Percentiles rank a stretch among this genome's conserved stretches.
phyloP scores from a whole-genome alignment of 2,797 vertebrate species.

The Garrulus glandarius region DNA sequence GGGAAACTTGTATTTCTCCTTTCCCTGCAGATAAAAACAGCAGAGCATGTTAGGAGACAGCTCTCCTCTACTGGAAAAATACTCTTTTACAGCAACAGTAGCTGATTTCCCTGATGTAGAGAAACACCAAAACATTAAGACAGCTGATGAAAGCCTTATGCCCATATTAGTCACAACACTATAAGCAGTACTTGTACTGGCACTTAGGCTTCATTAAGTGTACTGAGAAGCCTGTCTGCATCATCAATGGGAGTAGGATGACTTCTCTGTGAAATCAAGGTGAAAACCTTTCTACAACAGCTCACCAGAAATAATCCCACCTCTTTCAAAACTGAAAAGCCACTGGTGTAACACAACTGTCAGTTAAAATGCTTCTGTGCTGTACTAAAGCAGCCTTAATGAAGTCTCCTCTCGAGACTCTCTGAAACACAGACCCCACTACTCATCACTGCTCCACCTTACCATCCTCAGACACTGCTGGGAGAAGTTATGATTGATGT shows the following conservation, averaged over 20 bases:
- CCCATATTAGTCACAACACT: neutral
- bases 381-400: neutral
- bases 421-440: neutral
- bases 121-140: neutral
- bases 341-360: neutral
- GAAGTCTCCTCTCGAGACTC: neutral
- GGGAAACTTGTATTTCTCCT: constrained; percentile 92
- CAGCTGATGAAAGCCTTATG: neutral
- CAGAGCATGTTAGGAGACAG: neutral
- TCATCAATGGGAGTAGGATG: neutral
- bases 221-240: neutral
- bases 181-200: neutral
- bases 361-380: neutral
- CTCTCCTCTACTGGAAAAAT: neutral
- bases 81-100: neutral
- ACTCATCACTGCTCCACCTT: neutral
- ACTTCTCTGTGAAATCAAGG: neutral
- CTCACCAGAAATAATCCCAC: neutral
- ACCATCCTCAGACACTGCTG: constrained; percentile 97
- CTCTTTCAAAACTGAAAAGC: neutral
- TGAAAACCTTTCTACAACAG: neutral
- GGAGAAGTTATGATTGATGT: constrained; percentile 99
- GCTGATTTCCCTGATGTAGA: neutral
- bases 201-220: neutral
- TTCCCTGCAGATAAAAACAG: constrained; percentile 76